phyloP scores from a whole-genome alignment of 92 coral and sea anemone species.

The Siderastrea siderea region DNA sequence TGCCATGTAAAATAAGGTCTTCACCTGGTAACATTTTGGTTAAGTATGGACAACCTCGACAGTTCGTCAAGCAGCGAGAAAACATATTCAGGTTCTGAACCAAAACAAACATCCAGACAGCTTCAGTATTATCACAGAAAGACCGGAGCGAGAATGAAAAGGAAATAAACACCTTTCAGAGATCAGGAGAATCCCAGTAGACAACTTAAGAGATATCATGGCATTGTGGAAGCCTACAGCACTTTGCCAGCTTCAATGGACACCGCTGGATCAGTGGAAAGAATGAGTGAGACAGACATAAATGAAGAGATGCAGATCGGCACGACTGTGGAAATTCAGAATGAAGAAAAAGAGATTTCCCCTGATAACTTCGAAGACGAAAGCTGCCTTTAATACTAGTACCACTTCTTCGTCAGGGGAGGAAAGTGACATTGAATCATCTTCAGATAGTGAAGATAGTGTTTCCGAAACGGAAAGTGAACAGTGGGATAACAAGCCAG shows the following conservation, averaged over 20 bases:
- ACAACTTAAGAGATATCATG: conserved; percentile 46
- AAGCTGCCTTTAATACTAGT: conserved; percentile 16
- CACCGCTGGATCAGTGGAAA: conserved; percentile 27
- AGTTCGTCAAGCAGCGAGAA: conserved; percentile 33
- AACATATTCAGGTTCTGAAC: conserved; percentile 27
- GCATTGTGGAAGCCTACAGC: conserved; percentile 1
- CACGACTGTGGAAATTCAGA: conserved; percentile 19
- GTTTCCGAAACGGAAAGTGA: conserved; percentile 9
- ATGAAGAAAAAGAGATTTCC: not conserved
- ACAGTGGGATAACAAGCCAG: conserved; percentile 24
- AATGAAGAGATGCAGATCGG: conserved; percentile 8
- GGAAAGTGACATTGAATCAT: conserved; percentile 9
- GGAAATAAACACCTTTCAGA: conserved; percentile 38
- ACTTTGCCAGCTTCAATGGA: conserved; percentile 17
- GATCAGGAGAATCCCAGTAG: conserved; percentile 46
- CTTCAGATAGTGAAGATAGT: conserved; percentile 14
- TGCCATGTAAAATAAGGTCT: conserved; percentile 21
- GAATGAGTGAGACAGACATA: conserved; percentile 16
- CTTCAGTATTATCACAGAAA: conserved; percentile 37
- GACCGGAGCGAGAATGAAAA: conserved; percentile 15
- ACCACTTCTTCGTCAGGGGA: conserved; percentile 20
- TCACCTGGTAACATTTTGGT: conserved; percentile 25
- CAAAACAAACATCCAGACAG: conserved; percentile 33
- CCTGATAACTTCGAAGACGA: conserved; percentile 18
- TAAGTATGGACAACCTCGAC: conserved; percentile 37